Evolutionary conservation across 1,140 invertebrate genomes (phyloP), one percentile per base, ranked within the genome.

Genomic region (Solenopsis fugax): DNA sequence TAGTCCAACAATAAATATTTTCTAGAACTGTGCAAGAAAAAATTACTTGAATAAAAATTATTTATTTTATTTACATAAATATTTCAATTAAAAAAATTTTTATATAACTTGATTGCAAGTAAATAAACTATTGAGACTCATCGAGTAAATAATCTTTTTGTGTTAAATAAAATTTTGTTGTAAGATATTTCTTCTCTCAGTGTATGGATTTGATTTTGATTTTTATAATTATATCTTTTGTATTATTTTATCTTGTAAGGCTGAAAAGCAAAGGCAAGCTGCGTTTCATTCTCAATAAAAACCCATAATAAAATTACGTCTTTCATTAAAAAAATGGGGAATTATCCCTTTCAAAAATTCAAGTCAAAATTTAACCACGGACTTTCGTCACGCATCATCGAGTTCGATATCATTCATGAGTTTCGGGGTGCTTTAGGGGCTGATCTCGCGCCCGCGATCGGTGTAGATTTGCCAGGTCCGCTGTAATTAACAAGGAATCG

Each of bases 401-500:
- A 41, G 24, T 75, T 73, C 73, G 34, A 75, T 58, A 73, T 41
- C 24, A 41, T 24, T 72, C 65, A 48, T 78, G 58, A 67, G 12
- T 80, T 82, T 72, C 37, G 52, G 24, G 1, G 45, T 21, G 76
- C 29, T 77, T 62, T 29, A 21, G 18, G 7, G 29, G 77, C 48
- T 52, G 10, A 58, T 34, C 52, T 48, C 52, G 80, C 52, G 67
- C 29, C 1, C 29, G 29, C 29, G 29, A n/a, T 75, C 24, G 72
- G 10, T 60, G 41, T 67, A 54, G 52, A 88, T 69, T 60, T 62
- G 37, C 65, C n/a, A 16, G 34, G 12, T 21, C 12, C 37, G 13
- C 54, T 50, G 84, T 90, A 87, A 90, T 90, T 90, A 90, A 89
- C 89, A 86, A 78, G 85, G 37, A 87, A 89, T 90, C 65, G 85